Conservation (phyloP, 2,113 vertebrate genomes). For the Uria aalge region DNA sequence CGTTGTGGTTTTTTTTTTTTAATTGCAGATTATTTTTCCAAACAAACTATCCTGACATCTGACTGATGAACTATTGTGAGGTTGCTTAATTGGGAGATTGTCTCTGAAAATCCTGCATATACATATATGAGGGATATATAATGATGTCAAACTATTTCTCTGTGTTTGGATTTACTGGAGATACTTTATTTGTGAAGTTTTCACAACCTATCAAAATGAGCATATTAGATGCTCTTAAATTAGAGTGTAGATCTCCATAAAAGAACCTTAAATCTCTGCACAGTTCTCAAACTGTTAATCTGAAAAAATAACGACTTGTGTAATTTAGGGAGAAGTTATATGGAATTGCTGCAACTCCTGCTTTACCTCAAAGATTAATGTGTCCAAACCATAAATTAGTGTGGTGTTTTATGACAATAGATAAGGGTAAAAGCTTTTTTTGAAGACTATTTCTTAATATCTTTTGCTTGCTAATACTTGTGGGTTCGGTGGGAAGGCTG, state of each 20-base stretch:
- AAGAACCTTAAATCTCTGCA: neutral
- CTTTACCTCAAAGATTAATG: neutral
- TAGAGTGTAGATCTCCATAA: neutral
- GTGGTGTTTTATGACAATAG: neutral
- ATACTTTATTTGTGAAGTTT: neutral
- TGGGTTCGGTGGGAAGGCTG: neutral
- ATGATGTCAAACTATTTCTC: neutral
- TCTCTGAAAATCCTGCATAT: neutral
- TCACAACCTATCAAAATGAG: neutral
- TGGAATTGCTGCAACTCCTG: neutral
- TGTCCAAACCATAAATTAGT: neutral
- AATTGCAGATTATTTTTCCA: neutral
- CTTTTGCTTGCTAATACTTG: constrained; percentile 15
- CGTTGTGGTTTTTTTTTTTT: too few species aligned
- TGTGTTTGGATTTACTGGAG: neutral
- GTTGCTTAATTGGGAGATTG: neutral
- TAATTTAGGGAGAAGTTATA: neutral
- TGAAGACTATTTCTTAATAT: neutral
- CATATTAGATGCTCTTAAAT: neutral
- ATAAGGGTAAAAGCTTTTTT: neutral
- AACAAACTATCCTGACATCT: neutral
- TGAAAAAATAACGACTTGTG: neutral
- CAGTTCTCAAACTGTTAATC: neutral
- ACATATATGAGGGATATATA: neutral
- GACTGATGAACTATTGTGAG: neutral